Evolutionary conservation across 1,140 invertebrate species (phyloP), one percentile per base, ranked within the genome.

Genomic region (Cepaea nemoralis): DNA sequence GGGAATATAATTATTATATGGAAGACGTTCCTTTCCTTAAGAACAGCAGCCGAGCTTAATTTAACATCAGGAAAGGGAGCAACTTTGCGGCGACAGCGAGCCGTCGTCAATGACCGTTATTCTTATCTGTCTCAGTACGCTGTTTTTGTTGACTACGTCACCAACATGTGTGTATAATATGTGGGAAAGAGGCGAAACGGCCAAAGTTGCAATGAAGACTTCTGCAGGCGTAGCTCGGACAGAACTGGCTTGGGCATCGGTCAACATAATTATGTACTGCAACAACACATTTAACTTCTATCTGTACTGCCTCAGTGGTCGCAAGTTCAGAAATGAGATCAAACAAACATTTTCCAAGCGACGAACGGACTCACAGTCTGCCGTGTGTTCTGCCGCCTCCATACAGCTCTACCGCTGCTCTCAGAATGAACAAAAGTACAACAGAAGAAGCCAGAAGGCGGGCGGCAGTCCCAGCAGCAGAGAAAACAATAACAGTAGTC

Each of bases 221-320:
- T 6, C 37, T 0, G 16, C 31, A 8, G 75, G 70, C n/a, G 19
- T 35, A 0, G 78, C 74, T 0, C 22, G 22, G 27, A 14, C 74
- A 5, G 48, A 77, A 35, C 63, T 83, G 31, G 69, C 45, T 2
- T 83, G 79, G 78, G 82, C 82, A 6, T 39, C 77, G 14, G 79
- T 83, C 45, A 83, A 83, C 27, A 66, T 81, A 8, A 31, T 81
- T 10, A 78, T 81, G 82, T 83, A 83, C 75, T 81, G 63, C 48
- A 83, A 83, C 79, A 83, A 69, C 75, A 74, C 75, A 16, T 77
- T 83, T 74, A 83, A 83, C 70, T 83, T 83, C 73, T 83, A 83
- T 42, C 79, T 83, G 3, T 83, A 83, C 82, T 74, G 78, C n/a
- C 73, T 83, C 5, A 83, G 63, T 39, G 82, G 82, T 0, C 16